Evolutionary conservation across 2,113 vertebrate species (phyloP).

Genomic region (Octodon degus): DNA sequence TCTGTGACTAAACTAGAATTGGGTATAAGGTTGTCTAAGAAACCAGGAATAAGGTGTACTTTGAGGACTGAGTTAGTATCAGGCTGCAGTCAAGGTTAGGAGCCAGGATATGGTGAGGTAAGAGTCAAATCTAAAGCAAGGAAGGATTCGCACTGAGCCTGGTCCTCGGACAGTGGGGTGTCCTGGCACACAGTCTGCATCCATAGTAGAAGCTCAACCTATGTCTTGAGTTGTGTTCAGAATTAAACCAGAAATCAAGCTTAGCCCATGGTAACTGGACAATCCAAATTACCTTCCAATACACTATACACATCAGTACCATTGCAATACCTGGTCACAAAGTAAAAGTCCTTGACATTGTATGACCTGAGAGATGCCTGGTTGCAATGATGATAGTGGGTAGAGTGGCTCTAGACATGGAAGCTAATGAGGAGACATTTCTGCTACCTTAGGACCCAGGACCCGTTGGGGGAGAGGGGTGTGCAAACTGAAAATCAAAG

Average conservation of each 20-base stretch:
- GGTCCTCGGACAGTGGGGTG: not conserved
- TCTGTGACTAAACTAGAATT: not conserved
- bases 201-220: not conserved
- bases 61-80: not conserved
- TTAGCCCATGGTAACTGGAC: not conserved
- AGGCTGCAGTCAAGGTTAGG: not conserved
- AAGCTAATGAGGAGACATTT: not conserved
- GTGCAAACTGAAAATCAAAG: not conserved
- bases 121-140: not conserved
- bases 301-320: not conserved
- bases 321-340: not conserved
- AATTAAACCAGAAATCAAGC: slow-evolving; percentile 6
- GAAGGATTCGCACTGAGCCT: not conserved
- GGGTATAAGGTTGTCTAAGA: not conserved
- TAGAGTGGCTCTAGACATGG: not conserved
- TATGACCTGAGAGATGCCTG: not conserved
- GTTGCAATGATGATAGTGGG: not conserved
- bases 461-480: not conserved
- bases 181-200: not conserved
- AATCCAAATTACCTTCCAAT: not conserved
- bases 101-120: not conserved
- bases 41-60: not conserved
- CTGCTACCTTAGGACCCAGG: not conserved
- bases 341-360: not conserved
- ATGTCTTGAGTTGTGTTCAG: not conserved